Conservation (phyloP, 1,140 invertebrate genomes). For the Melipona quadrifasciata region DNA sequence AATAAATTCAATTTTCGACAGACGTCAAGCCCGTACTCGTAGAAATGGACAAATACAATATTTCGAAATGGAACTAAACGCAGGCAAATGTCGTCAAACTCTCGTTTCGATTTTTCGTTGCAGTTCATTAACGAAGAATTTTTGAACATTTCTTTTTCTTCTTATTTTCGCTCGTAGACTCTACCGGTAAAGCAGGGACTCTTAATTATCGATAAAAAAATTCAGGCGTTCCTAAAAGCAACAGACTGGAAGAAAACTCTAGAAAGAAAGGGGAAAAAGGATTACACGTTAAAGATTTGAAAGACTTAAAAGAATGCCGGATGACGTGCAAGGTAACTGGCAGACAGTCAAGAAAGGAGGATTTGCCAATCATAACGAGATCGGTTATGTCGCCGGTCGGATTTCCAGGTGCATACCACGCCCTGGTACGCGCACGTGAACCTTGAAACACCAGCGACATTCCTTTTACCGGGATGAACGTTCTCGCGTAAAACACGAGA, state of each 20-base stretch:
- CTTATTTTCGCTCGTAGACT: too few relatives aligned
- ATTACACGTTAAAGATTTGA: not conserved
- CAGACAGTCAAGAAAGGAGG: not conserved
- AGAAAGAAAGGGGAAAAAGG: not conserved
- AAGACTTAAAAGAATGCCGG: not conserved
- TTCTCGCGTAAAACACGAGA: slow-evolving; percentile 46
- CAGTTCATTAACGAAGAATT: too few relatives aligned
- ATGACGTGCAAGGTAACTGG: slow-evolving; percentile 11
- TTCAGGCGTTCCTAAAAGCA: too few relatives aligned
- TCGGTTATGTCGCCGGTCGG: slow-evolving; percentile 52
- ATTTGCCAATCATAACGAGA: slow-evolving; percentile 63
- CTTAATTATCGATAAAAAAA: too few relatives aligned
- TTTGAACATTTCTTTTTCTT: too few relatives aligned
- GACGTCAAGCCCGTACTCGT: too few relatives aligned
- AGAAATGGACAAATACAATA: too few relatives aligned
- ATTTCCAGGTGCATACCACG: slow-evolving; percentile 60
- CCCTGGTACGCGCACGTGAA: slow-evolving; percentile 62
- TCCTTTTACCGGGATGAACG: slow-evolving; percentile 64
- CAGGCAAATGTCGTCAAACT: too few relatives aligned
- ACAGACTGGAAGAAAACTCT: not conserved
- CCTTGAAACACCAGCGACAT: slow-evolving; percentile 62
- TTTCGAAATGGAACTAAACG: too few relatives aligned
- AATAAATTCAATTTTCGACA: too few relatives aligned
- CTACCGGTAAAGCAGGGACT: too few relatives aligned
- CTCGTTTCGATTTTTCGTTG: too few relatives aligned